phyloP scores from a whole-genome alignment of 2,797 vertebrate genomes.

The Meda fulgida region DNA sequence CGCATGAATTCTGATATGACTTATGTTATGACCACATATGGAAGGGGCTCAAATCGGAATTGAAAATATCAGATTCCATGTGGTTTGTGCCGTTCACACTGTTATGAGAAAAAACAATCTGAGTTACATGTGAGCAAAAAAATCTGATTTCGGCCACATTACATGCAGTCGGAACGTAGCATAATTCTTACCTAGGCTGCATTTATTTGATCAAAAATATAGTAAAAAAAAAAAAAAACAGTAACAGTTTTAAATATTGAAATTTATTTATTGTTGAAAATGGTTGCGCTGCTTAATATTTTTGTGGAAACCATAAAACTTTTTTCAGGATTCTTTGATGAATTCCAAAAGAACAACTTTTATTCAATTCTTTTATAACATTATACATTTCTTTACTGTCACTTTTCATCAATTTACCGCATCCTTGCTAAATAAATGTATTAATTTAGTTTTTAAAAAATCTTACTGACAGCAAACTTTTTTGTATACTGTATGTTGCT shows the following conservation, averaged over 20 bases:
- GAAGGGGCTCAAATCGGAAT: no score
- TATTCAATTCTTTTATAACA: neutral
- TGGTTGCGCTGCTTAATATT: neutral
- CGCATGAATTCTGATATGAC: no score
- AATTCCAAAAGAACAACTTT: no score
- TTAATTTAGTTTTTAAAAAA: neutral
- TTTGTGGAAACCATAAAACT: neutral
- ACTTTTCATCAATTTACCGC: neutral
- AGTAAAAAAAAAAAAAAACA: no score
- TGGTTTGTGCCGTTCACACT: no score
- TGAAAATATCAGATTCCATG: no score
- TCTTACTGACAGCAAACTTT: neutral
- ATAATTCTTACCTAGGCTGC: no score
- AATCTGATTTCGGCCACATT: no score
- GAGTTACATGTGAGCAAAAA: no score
- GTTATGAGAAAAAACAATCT: no score
- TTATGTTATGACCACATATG: no score
- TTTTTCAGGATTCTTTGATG: neutral
- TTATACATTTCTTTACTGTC: neutral
- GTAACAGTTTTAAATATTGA: neutral
- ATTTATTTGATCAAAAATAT: neutral
- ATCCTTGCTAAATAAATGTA: neutral
- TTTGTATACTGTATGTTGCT: neutral
- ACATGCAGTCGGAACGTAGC: no score
- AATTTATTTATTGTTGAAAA: neutral